Percentiles rank a stretch among this genome's conserved stretches.
Conservation (phyloP, 2,888 invertebrate genomes). For the Octodonta nipae region DNA sequence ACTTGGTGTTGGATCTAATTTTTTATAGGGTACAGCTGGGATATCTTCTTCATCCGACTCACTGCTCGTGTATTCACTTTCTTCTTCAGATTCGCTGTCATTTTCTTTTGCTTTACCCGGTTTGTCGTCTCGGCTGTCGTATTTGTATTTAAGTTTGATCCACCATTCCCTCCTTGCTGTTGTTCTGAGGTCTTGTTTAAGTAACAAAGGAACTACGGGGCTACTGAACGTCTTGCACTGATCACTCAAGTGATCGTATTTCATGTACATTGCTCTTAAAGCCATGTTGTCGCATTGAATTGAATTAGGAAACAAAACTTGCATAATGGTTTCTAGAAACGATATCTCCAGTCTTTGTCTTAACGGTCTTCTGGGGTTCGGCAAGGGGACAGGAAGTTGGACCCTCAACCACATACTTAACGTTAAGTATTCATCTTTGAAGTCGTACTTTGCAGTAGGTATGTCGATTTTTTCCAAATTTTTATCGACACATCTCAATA, state of each 20-base stretch:
- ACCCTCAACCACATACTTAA: conserved; percentile 37
- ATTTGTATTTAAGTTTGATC: conserved; percentile 27
- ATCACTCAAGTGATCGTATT: conserved; percentile 43
- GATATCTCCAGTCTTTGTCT: conserved; percentile 36
- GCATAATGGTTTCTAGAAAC: conserved; percentile 35
- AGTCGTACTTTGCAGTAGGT: conserved; percentile 34
- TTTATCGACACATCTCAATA: conserved; percentile 37
- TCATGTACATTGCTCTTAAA: conserved; percentile 38
- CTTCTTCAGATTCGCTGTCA: conserved; percentile 12
- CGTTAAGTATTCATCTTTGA: conserved; percentile 30
- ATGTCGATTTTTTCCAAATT: conserved; percentile 36
- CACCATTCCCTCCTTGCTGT: conserved; percentile 25
- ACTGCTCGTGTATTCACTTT: conserved; percentile 3
- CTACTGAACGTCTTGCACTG: conserved; percentile 24
- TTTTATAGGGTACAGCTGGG: conserved; percentile 27
- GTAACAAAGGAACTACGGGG: conserved; percentile 10
- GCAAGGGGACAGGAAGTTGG: conserved; percentile 31
- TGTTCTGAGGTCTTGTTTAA: conserved; percentile 20
- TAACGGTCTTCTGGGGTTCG: conserved; percentile 28
- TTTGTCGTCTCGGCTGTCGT: conserved; percentile 21
- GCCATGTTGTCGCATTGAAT: conserved; percentile 36
- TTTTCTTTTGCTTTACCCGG: conserved; percentile 7
- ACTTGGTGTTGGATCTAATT: conserved; percentile 26
- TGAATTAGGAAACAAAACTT: conserved; percentile 34
- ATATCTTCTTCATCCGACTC: conserved; percentile 20